Evolutionary conservation across 2,113 vertebrate species (phyloP), one percentile per base, ranked within the genome.

Genomic region (Ptyas mucosa): DNA sequence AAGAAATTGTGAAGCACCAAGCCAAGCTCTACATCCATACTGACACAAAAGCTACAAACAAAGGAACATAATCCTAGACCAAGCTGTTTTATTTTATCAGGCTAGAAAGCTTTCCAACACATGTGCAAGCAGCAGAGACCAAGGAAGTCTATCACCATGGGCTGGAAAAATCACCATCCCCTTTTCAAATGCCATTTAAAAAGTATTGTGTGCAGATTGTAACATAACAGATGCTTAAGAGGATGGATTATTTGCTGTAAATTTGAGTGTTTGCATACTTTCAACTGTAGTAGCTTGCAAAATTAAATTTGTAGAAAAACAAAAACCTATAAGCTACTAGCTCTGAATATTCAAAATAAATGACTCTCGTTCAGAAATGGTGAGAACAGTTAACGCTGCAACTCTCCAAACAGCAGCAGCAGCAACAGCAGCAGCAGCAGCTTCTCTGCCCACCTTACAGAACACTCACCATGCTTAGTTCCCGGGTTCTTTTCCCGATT

Each of bases 401-500:
- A 94, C 34, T 91, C 53, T 89, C 21, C 5, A 0, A 0, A 81
- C 81, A 51, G 61, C 57, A 29, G 20, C 43, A 57, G 75, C 39
- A 85, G 49, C 2, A 91, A 46, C 51, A 85, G 10, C 43, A 58
- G 75, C 43, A 92, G 85, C 92, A 29, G 53, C 26, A 89, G 88
- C 52, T 89, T 54, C 92, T 87, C 55, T 53, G 93, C 93, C 91
- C 94, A 89, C 10, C 88, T 46, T 11, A 54, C 91, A 49, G 8
- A 52, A 92, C 53, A 96, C 98, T 98, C 96, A 99, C 99, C 98
- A 99, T 97, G 94, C 98, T 98, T 93, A 99, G 98, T 96, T 99
- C 99, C 15, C 98, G 98, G 64, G 99, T 99, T 97, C 99, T 98
- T 97, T 99, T 99, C 88, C 99, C 99, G 3, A 99, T 99, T 97